A percentile compares a stretch with the other conserved stretches of the same genome.
Evolutionary conservation across 2,797 vertebrate species (phyloP).

Genomic region (Gorsachius magnificus): DNA sequence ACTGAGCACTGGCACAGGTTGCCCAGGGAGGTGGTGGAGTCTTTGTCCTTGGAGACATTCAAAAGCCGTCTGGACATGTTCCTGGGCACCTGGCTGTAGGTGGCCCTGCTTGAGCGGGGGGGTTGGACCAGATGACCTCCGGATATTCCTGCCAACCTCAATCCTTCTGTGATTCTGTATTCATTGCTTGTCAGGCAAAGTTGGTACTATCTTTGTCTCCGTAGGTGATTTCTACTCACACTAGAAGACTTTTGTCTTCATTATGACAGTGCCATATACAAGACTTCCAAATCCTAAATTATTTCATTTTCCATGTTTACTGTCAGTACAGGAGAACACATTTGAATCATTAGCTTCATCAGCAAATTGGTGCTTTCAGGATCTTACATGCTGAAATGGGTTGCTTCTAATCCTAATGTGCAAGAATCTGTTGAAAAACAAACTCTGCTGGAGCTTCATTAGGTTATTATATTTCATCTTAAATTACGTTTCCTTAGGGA

Average conservation of each 20-base stretch:
- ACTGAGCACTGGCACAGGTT: too few species aligned
- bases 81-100: fast-evolving
- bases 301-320: background rate
- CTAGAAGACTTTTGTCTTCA: background rate
- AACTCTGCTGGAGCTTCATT: background rate
- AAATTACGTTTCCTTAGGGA: background rate
- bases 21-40: background rate
- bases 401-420: background rate
- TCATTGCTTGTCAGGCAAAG: background rate
- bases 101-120: background rate
- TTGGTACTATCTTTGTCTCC: background rate
- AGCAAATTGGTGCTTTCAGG: background rate
- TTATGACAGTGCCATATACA: background rate
- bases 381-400: background rate
- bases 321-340: background rate
- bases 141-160: background rate
- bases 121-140: background rate
- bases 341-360: background rate
- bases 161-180: background rate
- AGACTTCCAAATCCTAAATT: background rate
- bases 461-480: background rate
- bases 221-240: background rate
- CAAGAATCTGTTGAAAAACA: constrained; percentile 7
- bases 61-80: background rate
- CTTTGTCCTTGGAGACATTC: background rate